Conservation (phyloP, 92 coral and sea anemone genomes). For the Umimayanthus chanpuru region DNA sequence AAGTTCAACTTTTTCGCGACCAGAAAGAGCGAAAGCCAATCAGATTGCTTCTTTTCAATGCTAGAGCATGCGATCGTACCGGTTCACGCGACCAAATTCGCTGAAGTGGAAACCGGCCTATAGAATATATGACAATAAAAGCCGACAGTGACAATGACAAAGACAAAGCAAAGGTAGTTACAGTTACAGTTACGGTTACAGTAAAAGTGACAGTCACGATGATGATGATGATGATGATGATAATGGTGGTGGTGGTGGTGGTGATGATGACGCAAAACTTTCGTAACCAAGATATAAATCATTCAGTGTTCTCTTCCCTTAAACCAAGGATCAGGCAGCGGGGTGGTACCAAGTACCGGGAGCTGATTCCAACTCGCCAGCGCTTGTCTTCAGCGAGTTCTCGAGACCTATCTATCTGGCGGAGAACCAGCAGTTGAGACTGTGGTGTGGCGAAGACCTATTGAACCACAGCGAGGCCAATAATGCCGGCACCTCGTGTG, state of each 20-base stretch:
- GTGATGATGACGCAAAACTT: background rate
- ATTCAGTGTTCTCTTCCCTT: background rate
- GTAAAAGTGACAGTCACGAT: background rate
- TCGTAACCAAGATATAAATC: too few species aligned
- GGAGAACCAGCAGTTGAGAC: background rate
- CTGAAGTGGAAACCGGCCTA: too few species aligned
- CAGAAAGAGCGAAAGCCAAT: too few species aligned
- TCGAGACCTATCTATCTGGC: constrained; percentile 8
- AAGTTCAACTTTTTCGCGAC: too few species aligned
- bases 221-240: background rate
- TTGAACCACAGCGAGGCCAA: constrained; percentile 3
- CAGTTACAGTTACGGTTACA: too few species aligned
- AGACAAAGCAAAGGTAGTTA: too few species aligned
- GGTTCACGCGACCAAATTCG: too few species aligned
- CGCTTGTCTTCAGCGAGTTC: constrained; percentile 15
- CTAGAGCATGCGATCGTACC: too few species aligned
- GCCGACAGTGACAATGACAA: background rate
- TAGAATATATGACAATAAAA: background rate
- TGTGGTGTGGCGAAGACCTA: constrained; percentile 41
- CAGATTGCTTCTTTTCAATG: too few species aligned
- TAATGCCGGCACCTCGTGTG: constrained; percentile 1
- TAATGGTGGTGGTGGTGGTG: background rate
- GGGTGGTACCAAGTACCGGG: constrained; percentile 17
- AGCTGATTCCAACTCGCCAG: constrained; percentile 9
- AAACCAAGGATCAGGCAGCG: background rate